Evolutionary conservation across 2,113 vertebrate genomes (phyloP).

Genomic region (Lepus europaeus): DNA sequence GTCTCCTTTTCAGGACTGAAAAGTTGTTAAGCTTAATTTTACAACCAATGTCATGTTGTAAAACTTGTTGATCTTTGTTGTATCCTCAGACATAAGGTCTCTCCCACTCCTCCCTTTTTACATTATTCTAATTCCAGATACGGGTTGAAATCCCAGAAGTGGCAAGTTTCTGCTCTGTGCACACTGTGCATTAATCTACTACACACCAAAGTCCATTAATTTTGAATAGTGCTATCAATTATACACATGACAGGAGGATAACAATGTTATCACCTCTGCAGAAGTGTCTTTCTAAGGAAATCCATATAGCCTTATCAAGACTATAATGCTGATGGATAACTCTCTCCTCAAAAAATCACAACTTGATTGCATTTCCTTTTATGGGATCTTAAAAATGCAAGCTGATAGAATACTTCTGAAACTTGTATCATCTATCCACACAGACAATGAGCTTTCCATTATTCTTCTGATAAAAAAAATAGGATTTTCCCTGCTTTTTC

Average conservation of each 20-base stretch:
- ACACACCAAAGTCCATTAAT: constrained; percentile 82
- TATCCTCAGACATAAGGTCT: constrained; percentile 32
- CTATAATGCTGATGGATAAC: constrained; percentile 45
- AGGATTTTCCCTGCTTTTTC: neutral
- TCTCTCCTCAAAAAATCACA: constrained; percentile 32
- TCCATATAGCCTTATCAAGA: neutral
- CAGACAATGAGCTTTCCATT: neutral
- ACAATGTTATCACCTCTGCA: constrained; percentile 74
- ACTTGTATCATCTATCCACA: neutral
- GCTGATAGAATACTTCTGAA: constrained; percentile 13
- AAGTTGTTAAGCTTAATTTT: constrained; percentile 72
- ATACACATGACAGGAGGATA: constrained; percentile 66
- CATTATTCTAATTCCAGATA: constrained; percentile 66
- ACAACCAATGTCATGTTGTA: constrained; percentile 49
- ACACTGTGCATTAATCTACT: constrained; percentile 78
- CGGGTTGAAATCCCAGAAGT: constrained; percentile 66
- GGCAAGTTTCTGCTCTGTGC: constrained; percentile 71
- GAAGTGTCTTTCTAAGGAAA: constrained; percentile 67
- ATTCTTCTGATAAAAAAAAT: constrained; percentile 27
- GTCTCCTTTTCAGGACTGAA: constrained; percentile 21
- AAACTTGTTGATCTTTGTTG: constrained; percentile 61
- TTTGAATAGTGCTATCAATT: constrained; percentile 83
- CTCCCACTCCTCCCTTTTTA: neutral
- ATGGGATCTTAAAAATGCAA: constrained; percentile 69
- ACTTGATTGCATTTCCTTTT: constrained; percentile 49